phyloP scores from a whole-genome alignment of 1,140 invertebrate species.

The Neodiprion fabricii region DNA sequence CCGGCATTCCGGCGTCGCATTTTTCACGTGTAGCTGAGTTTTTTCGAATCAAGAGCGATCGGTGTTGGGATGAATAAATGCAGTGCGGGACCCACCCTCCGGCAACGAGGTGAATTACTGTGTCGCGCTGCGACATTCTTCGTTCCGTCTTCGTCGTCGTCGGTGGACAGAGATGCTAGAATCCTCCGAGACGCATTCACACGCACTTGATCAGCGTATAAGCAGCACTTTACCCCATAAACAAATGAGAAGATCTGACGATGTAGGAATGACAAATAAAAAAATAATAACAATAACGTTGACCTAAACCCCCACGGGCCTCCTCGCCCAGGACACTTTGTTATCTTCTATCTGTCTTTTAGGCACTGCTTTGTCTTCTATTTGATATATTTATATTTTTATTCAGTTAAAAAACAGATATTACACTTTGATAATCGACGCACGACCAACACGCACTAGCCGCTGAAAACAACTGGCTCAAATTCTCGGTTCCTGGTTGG shows the following conservation, averaged over 20 bases:
- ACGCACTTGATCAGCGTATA: neutral
- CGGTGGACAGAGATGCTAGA: neutral
- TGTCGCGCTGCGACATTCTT: slow-evolving; percentile 77
- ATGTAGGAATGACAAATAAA: no score
- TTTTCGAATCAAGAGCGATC: no score
- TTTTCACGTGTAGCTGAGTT: no score
- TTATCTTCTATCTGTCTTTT: neutral
- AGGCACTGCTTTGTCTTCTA: neutral
- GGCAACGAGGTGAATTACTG: slow-evolving; percentile 84
- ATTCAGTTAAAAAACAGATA: neutral
- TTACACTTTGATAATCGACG: neutral
- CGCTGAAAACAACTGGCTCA: slow-evolving; percentile 35
- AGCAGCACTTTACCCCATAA: no score
- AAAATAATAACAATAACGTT: no score
- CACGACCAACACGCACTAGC: slow-evolving; percentile 13
- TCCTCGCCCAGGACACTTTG: no score
- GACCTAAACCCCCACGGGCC: no score
- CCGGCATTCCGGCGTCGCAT: neutral
- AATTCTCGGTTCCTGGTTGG: neutral
- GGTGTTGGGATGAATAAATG: neutral
- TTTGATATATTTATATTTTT: neutral
- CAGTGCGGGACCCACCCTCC: slow-evolving; percentile 76
- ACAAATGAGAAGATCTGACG: no score
- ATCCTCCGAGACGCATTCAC: neutral
- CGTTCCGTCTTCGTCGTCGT: neutral